Evolutionary conservation across 1,140 invertebrate genomes (phyloP).

Genomic region (Brachionus calyciflorus): DNA sequence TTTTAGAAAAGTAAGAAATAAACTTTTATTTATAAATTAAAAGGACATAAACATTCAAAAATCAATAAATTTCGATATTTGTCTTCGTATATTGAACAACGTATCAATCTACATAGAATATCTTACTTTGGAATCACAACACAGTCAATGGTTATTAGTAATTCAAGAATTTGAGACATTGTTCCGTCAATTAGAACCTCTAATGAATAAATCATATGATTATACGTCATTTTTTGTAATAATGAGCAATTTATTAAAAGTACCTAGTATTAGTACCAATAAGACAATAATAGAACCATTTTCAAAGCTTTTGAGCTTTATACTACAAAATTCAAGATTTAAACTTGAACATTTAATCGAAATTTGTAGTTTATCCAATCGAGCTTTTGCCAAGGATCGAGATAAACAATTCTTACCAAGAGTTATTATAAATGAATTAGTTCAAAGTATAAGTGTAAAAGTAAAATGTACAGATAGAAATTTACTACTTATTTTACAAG

Average conservation of each 20-base stretch:
- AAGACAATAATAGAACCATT: conserved; percentile 85
- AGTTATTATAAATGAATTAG: conserved; percentile 84
- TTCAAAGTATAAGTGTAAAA: conserved; percentile 93
- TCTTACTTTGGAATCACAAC: conserved; percentile 75
- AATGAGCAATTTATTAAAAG: conserved; percentile 77
- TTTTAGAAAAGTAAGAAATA: no score
- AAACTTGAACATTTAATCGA: conserved; percentile 80
- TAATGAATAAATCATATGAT: conserved; percentile 70
- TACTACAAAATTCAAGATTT: conserved; percentile 80
- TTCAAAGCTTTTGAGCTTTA: conserved; percentile 84
- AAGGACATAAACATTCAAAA: conserved; percentile 82
- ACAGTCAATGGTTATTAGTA: conserved; percentile 70
- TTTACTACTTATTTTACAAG: conserved; percentile 82
- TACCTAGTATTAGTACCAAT: conserved; percentile 67
- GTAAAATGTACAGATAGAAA: conserved; percentile 87
- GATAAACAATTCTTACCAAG: conserved; percentile 87
- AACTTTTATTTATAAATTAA: no score
- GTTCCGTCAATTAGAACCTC: conserved; percentile 72
- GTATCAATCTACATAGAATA: conserved; percentile 87
- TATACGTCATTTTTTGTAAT: conserved; percentile 75
- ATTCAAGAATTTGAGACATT: conserved; percentile 79
- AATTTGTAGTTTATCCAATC: conserved; percentile 80
- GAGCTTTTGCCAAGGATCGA: conserved; percentile 79
- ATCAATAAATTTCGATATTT: conserved; percentile 72
- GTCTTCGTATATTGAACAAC: conserved; percentile 71